phyloP scores from a whole-genome alignment of 35 echinoderm and acorn worm genomes.

The Anneissia japonica region DNA sequence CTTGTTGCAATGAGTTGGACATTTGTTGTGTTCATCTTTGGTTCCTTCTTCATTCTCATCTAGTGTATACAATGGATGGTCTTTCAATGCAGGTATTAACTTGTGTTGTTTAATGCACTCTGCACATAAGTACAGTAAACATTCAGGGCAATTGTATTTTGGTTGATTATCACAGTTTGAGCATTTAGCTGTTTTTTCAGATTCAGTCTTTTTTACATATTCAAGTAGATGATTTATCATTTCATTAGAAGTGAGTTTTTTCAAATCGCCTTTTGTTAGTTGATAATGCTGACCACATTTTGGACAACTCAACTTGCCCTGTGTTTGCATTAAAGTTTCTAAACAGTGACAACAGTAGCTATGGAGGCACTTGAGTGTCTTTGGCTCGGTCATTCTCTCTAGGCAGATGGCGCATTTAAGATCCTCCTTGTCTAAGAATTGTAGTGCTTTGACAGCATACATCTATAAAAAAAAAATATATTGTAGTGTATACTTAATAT shows the following conservation, averaged over 20 bases:
- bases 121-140: not conserved
- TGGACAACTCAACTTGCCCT: not conserved
- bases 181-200: not conserved
- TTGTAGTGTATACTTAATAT: too few relatives aligned
- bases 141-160: not conserved
- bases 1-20: not conserved
- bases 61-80: not conserved
- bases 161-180: not conserved
- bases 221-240: not conserved
- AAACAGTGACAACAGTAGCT: slow-evolving; percentile 6
- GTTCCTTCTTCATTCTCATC: not conserved
- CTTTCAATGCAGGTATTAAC: not conserved
- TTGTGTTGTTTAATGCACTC: not conserved
- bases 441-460: too few relatives aligned
- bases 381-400: not conserved
- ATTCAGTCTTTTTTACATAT: not conserved
- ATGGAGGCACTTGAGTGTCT: not conserved
- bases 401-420: slow-evolving; percentile 16
- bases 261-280: not conserved
- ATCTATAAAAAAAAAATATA: too few relatives aligned
- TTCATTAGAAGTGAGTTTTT: not conserved
- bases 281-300: not conserved
- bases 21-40: not conserved
- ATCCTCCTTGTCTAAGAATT: too few relatives aligned
- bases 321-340: not conserved